Conservation (phyloP, 2,113 vertebrate genomes). For the Peromyscus maniculatus region DNA sequence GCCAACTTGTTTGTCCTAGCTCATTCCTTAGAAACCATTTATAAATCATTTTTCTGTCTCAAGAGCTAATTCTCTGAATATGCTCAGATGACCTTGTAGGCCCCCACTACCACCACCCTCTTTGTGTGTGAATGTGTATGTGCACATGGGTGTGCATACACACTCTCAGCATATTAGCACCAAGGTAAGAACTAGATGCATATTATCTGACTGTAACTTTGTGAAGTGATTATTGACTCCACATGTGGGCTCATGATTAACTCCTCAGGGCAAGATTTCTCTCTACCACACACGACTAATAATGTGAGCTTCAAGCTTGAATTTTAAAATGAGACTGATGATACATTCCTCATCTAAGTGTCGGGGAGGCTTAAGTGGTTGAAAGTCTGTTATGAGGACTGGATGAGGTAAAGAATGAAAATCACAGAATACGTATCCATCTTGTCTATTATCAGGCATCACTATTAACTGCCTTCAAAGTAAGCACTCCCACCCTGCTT, state of each 20-base stretch:
- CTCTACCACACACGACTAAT: not conserved
- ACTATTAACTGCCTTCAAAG: not conserved
- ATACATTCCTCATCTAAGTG: not conserved
- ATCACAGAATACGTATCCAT: not conserved
- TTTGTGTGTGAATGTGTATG: not conserved
- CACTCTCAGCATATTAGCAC: not conserved
- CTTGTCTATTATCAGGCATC: not conserved
- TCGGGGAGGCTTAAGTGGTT: not conserved
- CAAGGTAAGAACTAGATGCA: not conserved
- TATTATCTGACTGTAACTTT: not conserved
- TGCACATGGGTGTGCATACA: not conserved
- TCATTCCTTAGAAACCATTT: not conserved
- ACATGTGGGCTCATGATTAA: not conserved
- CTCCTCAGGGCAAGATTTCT: slow-evolving; percentile 10
- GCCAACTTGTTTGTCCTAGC: not conserved
- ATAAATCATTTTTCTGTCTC: not conserved
- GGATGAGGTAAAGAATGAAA: not conserved
- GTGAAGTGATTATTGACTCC: not conserved
- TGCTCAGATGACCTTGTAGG: not conserved
- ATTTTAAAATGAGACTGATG: slow-evolving; percentile 31
- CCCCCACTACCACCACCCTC: not conserved
- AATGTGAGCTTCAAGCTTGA: not conserved
- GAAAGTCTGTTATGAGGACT: not conserved
- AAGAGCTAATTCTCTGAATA: not conserved
- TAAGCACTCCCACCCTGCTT: not conserved